Conservation (phyloP, 2,888 invertebrate species). For the Drosophila antonietae region DNA sequence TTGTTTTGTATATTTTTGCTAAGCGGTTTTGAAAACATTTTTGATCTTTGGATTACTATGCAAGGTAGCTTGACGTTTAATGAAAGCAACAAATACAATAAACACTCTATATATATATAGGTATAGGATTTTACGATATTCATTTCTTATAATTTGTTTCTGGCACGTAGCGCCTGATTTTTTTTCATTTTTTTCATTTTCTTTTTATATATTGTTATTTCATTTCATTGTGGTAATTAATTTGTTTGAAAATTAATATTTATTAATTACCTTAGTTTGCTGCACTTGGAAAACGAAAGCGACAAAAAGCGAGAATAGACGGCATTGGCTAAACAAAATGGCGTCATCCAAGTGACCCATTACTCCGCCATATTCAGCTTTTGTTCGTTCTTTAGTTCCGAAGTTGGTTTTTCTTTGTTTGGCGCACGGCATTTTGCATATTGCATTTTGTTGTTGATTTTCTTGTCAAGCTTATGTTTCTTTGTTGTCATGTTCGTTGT, state of each 20-base stretch:
- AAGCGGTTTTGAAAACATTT: slow-evolving; percentile 72
- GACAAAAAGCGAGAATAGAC: slow-evolving; percentile 65
- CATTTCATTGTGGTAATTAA: slow-evolving; percentile 63
- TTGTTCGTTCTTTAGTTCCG: slow-evolving; percentile 31
- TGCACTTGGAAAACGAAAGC: slow-evolving; percentile 46
- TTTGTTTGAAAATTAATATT: slow-evolving; percentile 64
- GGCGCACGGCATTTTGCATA: slow-evolving; percentile 57
- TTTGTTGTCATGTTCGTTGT: slow-evolving; percentile 32
- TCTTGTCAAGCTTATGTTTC: slow-evolving; percentile 32
- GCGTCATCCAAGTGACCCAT: slow-evolving; percentile 73
- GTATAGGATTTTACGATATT: slow-evolving; percentile 18
- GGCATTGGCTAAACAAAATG: slow-evolving; percentile 78
- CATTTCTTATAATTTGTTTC: slow-evolving; percentile 26
- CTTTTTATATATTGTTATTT: slow-evolving; percentile 2
- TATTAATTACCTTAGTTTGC: slow-evolving; percentile 69
- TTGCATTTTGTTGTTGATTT: slow-evolving; percentile 60
- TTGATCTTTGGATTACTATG: slow-evolving; percentile 75
- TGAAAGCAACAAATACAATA: slow-evolving; percentile 59
- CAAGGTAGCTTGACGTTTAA: slow-evolving; percentile 72
- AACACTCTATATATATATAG: slow-evolving; percentile 24
- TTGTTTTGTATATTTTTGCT: slow-evolving; percentile 72
- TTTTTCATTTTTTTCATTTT: slow-evolving; percentile 19
- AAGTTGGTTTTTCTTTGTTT: slow-evolving; percentile 21
- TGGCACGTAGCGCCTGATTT: slow-evolving; percentile 52
- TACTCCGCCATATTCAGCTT: slow-evolving; percentile 77